phyloP scores from a whole-genome alignment of 2,113 vertebrate species.

The Elephantulus edwardii region DNA sequence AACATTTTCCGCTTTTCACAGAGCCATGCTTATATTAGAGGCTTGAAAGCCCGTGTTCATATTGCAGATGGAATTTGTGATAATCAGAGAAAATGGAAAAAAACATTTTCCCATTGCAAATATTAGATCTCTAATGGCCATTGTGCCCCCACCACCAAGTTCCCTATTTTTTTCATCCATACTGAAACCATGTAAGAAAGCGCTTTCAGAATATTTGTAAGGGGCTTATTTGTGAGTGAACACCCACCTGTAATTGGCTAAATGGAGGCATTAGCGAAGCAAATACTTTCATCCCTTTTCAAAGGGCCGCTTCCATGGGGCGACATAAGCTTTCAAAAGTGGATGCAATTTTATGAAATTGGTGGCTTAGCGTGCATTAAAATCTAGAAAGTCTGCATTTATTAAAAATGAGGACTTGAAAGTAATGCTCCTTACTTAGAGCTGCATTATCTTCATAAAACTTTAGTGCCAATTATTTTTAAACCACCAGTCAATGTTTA shows the following conservation, averaged over 20 bases:
- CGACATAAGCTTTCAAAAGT: conserved; percentile 60
- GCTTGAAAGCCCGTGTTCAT: not conserved
- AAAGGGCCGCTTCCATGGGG: conserved; percentile 59
- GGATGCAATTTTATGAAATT: conserved; percentile 68
- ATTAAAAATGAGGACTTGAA: conserved; percentile 59
- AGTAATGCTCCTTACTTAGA: conserved; percentile 51
- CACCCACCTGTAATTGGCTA: conserved; percentile 66
- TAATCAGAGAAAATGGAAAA: conserved; percentile 41
- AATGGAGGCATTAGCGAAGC: conserved; percentile 67
- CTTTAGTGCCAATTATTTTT: conserved; percentile 60
- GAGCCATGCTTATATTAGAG: conserved; percentile 32
- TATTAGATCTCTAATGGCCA: conserved; percentile 4
- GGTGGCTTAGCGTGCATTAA: conserved; percentile 53
- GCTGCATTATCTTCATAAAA: conserved; percentile 66
- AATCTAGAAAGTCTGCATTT: conserved; percentile 60
- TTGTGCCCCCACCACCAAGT: not conserved
- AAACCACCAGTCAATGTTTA: conserved; percentile 4
- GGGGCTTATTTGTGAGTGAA: conserved; percentile 45
- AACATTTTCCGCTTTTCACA: not conserved
- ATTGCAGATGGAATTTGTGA: conserved; percentile 34
- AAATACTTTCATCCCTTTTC: conserved; percentile 63
- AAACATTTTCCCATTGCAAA: conserved; percentile 12
- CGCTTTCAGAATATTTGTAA: conserved; percentile 69
- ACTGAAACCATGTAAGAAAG: conserved; percentile 42
- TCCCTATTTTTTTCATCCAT: conserved; percentile 7